Percentiles rank a stretch among this genome's conserved stretches.
Evolutionary conservation across 2,113 vertebrate species (phyloP).

Genomic region (Chloroceryle aenea): DNA sequence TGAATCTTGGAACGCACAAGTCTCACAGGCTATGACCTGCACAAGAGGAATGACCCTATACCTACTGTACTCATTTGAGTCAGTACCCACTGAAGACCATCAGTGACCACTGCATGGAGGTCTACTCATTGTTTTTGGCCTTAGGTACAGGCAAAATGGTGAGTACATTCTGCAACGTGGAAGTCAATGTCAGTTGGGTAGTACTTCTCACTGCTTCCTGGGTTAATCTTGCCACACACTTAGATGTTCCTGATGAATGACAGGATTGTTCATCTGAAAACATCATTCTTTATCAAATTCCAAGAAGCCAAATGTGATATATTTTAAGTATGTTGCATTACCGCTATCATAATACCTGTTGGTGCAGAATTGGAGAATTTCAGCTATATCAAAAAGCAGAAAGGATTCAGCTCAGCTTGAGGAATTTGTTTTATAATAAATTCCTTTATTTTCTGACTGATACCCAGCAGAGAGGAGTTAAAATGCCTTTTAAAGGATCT

Average conservation of each 20-base stretch:
- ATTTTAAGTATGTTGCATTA: background rate
- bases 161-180: background rate
- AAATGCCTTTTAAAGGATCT: background rate
- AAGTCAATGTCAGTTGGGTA: background rate
- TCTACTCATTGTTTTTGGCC: background rate
- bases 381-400: background rate
- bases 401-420: background rate
- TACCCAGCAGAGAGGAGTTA: background rate
- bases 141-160: background rate
- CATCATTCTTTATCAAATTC: background rate
- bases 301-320: background rate
- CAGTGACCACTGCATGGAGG: background rate
- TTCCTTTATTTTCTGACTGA: background rate
- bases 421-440: background rate
- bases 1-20: background rate
- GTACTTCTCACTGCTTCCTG: background rate
- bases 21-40: accelerated
- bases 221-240: background rate
- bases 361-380: background rate
- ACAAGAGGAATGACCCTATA: background rate
- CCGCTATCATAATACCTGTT: background rate
- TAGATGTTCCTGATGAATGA: background rate
- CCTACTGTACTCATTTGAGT: background rate
- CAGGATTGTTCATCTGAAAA: background rate
- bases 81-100: background rate